Evolutionary conservation across 2,888 invertebrate species (phyloP), one percentile per base, ranked within the genome.

Genomic region (Subacronicta megacephala): DNA sequence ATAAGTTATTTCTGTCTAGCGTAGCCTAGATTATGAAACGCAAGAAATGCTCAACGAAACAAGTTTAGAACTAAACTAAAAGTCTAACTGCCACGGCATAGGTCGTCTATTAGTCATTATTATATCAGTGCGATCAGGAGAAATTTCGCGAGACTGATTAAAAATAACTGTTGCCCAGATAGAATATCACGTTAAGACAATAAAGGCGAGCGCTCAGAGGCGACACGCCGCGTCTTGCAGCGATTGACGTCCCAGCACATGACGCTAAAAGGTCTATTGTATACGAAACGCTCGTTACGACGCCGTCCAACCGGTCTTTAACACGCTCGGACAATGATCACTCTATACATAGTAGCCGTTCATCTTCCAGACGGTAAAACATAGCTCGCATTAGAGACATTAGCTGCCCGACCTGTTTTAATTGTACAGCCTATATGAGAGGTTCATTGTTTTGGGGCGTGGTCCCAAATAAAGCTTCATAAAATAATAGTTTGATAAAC

Each of bases 231-330:
- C 83, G 83, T 81, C 81, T 80, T 74, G 61, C 44, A 67, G 81
- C 85, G 94, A 94, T 93, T 94, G 94, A 94, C 94, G 88, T 84
- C 80, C 85, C 83, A 84, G 86, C 89, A 84, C 86, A 84, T 93
- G 94, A 94, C 94, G 90, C 90, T 94, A 94, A 94, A 93, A 93
- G 94, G 93, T 92, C 93, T 92, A 94, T 94, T 94, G 94, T 94
- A 94, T 93, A 92, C 93, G 88, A 88, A 88, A 86, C 80, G 89
- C 92, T 93, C 93, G 92, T 93, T 93, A 93, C 85, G 80, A 81
- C 83, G 80, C 80, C 82, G 80, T 80, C 87, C 85, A 82, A 93
- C 93, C 93, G 92, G 93, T 92, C 93, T 90, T 93, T 92, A 93
- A 92, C 93, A 91, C 92, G 89, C 78, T 86, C 78, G 81, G 85